These are phyloP conservation scores for Sinocyclocheilus anophthalmus DNA, from an alignment of 2,113 vertebrate species.

Conservation along the genomic window DNA sequence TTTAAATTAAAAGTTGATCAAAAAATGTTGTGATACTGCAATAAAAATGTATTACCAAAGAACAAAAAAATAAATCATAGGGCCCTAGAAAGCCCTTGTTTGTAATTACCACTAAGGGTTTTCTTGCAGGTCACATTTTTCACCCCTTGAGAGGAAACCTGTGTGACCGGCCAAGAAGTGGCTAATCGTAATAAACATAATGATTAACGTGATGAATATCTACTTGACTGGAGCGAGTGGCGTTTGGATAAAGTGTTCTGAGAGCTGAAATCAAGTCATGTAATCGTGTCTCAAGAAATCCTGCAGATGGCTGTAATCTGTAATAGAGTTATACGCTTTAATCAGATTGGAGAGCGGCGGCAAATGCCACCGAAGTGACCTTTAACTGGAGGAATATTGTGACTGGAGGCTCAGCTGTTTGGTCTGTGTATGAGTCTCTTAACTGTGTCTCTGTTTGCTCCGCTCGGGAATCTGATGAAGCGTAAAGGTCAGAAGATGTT, in stretches of 20 bases:
- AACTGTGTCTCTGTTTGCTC: conserved; percentile 50
- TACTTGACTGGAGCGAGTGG: neutral
- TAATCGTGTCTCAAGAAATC: conserved; percentile 11
- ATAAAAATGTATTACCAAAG: no score
- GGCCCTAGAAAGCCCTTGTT: neutral
- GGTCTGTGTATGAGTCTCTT: conserved; percentile 43
- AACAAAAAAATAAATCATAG: no score
- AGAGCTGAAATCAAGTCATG: conserved; percentile 36
- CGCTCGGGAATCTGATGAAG: conserved; percentile 42
- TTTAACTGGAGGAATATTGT: conserved; percentile 51
- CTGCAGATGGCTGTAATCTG: conserved; percentile 28
- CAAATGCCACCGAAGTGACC: conserved; percentile 56
- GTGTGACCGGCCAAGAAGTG: neutral
- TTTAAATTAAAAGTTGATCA: neutral
- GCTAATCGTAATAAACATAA: neutral
- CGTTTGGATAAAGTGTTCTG: conserved; percentile 25
- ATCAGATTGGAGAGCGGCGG: conserved; percentile 49
- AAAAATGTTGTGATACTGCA: neutral
- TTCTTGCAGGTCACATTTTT: neutral
- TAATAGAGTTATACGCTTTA: conserved; percentile 50
- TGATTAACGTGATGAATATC: neutral
- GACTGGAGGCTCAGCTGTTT: conserved; percentile 44
- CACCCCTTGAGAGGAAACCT: no score
- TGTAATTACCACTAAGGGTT: neutral
- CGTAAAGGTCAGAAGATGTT: conserved; percentile 51